A percentile compares a stretch with the other conserved stretches of the same genome.
Conservation (phyloP, 2,797 vertebrate species). For the Erethizon dorsatum region DNA sequence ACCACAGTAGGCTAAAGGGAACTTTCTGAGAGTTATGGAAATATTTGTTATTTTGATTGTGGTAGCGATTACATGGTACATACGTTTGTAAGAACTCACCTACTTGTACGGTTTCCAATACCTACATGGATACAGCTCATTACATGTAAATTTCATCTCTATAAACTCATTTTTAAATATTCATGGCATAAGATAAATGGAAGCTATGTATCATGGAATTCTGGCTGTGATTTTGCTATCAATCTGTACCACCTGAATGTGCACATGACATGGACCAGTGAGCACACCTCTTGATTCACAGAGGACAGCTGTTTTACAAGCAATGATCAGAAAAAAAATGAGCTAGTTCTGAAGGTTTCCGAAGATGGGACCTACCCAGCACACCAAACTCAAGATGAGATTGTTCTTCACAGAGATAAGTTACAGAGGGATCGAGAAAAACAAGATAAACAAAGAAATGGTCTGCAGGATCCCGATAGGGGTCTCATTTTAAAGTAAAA, state of each 20-base stretch:
- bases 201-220: not conserved
- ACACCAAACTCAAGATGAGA: not conserved
- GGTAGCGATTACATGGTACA: not conserved
- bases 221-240: not conserved
- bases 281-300: not conserved
- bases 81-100: conserved; percentile 2
- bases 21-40: not conserved
- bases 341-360: not conserved
- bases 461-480: not conserved
- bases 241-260: not conserved
- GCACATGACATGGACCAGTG: not conserved
- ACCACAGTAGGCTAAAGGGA: not conserved
- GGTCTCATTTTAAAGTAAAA: conserved; percentile 39
- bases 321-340: not conserved
- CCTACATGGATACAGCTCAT: not conserved
- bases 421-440: not conserved
- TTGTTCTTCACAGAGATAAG: not conserved
- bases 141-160: not conserved
- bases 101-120: not conserved
- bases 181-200: not conserved
- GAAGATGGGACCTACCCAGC: conserved; percentile 5
- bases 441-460: conserved; percentile 1
- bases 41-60: not conserved
- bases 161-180: not conserved
- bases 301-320: not conserved